Conservation (phyloP, 2,797 vertebrate species). For the Bryconaethiops microstoma region DNA sequence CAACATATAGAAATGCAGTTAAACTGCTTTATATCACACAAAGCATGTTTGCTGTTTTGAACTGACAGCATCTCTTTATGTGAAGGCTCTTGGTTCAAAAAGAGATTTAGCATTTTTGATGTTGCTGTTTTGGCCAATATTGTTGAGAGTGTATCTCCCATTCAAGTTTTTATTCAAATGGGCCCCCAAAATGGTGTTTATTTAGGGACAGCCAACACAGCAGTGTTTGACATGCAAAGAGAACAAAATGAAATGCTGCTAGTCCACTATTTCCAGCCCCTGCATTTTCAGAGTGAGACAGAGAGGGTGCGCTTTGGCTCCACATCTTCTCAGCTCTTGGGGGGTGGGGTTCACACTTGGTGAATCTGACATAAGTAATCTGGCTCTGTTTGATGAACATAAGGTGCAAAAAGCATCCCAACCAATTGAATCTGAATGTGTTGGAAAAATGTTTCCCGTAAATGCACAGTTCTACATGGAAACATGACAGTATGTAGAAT, state of each 20-base stretch:
- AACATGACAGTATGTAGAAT: constrained; percentile 42
- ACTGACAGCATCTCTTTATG: not conserved
- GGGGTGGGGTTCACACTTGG: constrained; percentile 60
- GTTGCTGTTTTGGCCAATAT: not conserved
- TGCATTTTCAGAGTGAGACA: constrained; percentile 36
- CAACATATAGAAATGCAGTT: not conserved
- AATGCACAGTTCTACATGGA: constrained; percentile 53
- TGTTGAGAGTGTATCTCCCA: constrained; percentile 7
- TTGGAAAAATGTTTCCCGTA: constrained; percentile 56
- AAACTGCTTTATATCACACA: not conserved
- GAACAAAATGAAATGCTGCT: constrained; percentile 34
- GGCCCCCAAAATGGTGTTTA: constrained; percentile 21
- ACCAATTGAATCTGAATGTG: constrained; percentile 51
- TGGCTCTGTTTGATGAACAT: constrained; percentile 57
- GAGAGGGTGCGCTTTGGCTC: constrained; percentile 44
- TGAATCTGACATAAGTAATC: constrained; percentile 60
- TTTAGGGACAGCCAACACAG: constrained; percentile 30
- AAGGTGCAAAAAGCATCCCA: constrained; percentile 52
- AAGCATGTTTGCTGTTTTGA: not conserved
- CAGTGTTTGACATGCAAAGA: constrained; percentile 29
- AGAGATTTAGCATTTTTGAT: not conserved
- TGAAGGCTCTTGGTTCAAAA: not conserved
- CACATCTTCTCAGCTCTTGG: constrained; percentile 58
- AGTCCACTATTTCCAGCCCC: constrained; percentile 41
- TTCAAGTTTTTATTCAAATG: constrained; percentile 19